Evolutionary conservation across 2,113 vertebrate species (phyloP).

Genomic region (Ptilorrhoa leucosticta): DNA sequence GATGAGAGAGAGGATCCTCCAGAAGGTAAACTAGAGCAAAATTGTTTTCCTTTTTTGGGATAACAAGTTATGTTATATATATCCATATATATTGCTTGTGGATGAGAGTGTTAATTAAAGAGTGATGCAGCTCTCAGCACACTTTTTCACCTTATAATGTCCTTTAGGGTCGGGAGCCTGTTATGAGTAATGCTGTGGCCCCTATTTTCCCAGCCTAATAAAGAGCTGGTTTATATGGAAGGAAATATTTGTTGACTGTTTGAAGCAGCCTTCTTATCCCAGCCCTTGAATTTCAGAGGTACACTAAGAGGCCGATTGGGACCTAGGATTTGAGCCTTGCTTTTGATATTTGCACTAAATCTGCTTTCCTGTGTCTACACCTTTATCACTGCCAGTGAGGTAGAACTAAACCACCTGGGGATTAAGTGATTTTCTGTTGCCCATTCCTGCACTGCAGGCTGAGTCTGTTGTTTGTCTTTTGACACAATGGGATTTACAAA

Average conservation of each 20-base stretch:
- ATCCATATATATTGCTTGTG: background rate
- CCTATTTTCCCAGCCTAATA: background rate
- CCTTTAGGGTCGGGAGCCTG: background rate
- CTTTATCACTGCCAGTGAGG: background rate
- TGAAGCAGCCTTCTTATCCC: background rate
- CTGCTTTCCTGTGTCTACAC: background rate
- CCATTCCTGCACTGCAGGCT: background rate
- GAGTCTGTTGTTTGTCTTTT: background rate
- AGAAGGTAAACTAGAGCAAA: background rate
- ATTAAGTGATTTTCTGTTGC: constrained; percentile 13
- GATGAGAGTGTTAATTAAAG: background rate
- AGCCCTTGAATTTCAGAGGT: background rate
- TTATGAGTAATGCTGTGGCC: background rate
- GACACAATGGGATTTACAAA: background rate
- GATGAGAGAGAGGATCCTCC: background rate
- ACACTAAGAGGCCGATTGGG: background rate
- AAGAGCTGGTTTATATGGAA: background rate
- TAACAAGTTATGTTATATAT: background rate
- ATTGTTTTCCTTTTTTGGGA: background rate
- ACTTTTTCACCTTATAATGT: background rate
- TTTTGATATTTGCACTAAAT: constrained; percentile 5
- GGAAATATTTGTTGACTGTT: background rate
- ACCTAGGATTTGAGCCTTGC: background rate
- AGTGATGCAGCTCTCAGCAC: background rate
- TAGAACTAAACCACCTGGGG: constrained; percentile 15